These are phyloP conservation scores for Phallusia fumigata DNA, from an alignment of 23 tunicate genomes.

Conservation along the genomic window DNA sequence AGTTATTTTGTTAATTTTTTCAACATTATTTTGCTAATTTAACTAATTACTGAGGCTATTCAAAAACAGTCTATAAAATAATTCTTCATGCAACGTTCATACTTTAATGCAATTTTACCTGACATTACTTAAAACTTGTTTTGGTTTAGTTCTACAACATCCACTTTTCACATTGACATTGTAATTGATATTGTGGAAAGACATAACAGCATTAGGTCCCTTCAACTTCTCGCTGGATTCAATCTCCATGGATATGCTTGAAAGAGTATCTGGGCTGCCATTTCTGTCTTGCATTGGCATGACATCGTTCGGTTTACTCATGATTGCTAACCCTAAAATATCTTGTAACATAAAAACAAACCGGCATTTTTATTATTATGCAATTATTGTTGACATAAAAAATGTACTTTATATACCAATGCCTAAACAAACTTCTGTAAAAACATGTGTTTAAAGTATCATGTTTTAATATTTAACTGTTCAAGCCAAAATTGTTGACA, in stretches of 20 bases:
- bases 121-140: constrained; percentile 52
- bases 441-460: no score
- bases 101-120: constrained; percentile 19
- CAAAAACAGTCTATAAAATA: neutral
- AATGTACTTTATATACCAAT: no score
- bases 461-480: no score
- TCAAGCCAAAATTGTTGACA: no score
- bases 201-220: constrained; percentile 31
- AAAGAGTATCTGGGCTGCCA: neutral
- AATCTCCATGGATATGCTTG: neutral
- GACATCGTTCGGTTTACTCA: neutral
- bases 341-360: no score
- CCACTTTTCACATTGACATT: constrained; percentile 33
- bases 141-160: constrained; percentile 31
- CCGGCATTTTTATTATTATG: no score
- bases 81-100: neutral
- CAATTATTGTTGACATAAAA: no score
- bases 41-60: neutral
- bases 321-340: neutral
- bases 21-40: neutral
- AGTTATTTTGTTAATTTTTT: neutral
- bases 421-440: no score
- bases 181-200: constrained; percentile 76
- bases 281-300: neutral
- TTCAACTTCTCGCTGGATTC: neutral